Evolutionary conservation across 2,888 invertebrate genomes (phyloP), one percentile per base, ranked within the genome.

Genomic region (Torymus aiolomorphi): DNA sequence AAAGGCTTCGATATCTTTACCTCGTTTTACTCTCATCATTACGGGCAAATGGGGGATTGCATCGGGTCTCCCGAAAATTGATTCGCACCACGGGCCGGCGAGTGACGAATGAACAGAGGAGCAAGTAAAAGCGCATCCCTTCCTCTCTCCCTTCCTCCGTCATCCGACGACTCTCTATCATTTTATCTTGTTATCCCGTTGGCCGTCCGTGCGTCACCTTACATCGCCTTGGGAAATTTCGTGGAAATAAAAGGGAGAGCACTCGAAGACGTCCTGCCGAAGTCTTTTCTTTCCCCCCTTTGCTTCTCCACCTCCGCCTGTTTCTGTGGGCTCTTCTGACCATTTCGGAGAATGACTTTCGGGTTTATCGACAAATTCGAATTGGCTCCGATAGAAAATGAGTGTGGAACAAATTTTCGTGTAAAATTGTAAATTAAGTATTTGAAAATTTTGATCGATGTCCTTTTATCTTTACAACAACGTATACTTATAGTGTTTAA

Each of bases 211-310:
- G 69, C 56, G 67, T 67, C 69, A 49, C 14, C 13, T 51, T 20
- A n/a, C 18, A 5, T 42, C 24, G 57, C 57, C 56, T 42, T 57
- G 42, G 42, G 42, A 70, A 70, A 16, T 70, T 56, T 31, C 57
- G 54, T 56, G 69, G 56, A 69, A 67, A 69, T 54, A 54, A 69
- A 69, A 69, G 24, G 62, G 67, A 42, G 67, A 67, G 20, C 54
- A 67, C 66, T 67, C 52, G 16, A 8, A 20, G 56, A 20, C n/a
- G 69, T 16, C 69, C 31, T 12, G 24, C 20, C n/a, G 16, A 31
- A 31, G 69, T 54, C 62, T 62, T 31, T 13, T 42, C 42, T 42
- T 42, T 42, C 11, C 42, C 51, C 66, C 18, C 18, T 51, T 18
- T 20, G 66, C 20, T 11, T 65, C 24, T 20, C 42, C 42, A 3